Evolutionary conservation across 2,113 vertebrate species (phyloP).

Genomic region (Eolophus roseicapilla): DNA sequence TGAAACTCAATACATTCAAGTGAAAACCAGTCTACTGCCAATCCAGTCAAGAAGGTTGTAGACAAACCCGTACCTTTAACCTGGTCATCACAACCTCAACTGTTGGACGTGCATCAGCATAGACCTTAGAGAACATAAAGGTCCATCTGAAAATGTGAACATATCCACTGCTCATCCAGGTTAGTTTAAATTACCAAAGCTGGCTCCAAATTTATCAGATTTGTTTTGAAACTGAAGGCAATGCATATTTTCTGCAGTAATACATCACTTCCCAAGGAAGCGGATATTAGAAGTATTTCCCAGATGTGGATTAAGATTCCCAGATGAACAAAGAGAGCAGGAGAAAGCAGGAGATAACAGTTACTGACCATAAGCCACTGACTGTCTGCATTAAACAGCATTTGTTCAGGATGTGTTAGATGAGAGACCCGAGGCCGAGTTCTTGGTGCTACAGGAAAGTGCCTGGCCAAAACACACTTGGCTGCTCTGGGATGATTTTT

Average conservation of each 20-base stretch:
- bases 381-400: neutral
- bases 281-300: neutral
- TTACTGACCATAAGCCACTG: neutral
- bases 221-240: neutral
- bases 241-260: neutral
- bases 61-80: neutral
- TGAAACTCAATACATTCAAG: neutral
- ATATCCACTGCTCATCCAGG: neutral
- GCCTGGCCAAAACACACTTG: neutral
- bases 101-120: neutral
- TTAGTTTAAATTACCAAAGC: neutral
- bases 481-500: neutral
- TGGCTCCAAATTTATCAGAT: neutral
- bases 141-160: neutral
- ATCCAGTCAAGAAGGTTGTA: neutral
- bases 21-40: neutral
- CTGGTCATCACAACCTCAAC: neutral
- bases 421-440: neutral
- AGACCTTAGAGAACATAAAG: neutral
- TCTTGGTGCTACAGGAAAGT: neutral
- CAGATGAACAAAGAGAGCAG: neutral
- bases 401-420: neutral
- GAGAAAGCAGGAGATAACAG: accelerated
- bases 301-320: neutral
- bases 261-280: neutral